Percentiles rank a stretch among this genome's conserved stretches.
Conservation (phyloP, 2,797 vertebrate genomes). For the Melanotaenia maccullochi region DNA sequence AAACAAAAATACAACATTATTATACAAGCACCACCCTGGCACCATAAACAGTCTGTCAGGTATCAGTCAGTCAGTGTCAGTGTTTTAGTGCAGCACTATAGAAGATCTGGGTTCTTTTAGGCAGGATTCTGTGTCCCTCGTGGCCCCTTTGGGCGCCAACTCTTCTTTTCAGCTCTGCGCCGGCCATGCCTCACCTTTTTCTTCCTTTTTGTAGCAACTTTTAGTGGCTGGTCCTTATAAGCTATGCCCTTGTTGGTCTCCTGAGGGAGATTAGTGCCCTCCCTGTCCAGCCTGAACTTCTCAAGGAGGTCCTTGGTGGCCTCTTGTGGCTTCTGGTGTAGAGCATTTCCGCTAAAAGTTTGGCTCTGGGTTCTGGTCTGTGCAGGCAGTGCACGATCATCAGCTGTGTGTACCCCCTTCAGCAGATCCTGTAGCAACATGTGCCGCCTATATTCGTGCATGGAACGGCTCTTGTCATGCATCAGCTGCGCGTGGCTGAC, state of each 20-base stretch:
- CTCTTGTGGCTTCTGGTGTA: conserved; percentile 87
- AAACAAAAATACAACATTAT: conserved; percentile 60
- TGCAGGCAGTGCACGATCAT: conserved; percentile 81
- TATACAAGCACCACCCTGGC: conserved; percentile 60
- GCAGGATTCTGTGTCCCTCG: conserved; percentile 42
- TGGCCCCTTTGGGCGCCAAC: conserved; percentile 74
- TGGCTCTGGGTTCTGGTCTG: conserved; percentile 77
- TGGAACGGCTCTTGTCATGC: conserved; percentile 93
- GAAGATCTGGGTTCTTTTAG: conserved; percentile 36
- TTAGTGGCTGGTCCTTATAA: conserved; percentile 90
- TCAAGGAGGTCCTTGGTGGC: conserved; percentile 90
- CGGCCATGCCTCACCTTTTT: conserved; percentile 90
- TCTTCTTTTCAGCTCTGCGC: conserved; percentile 91
- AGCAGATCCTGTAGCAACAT: conserved; percentile 92
- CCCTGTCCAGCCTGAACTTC: conserved; percentile 82
- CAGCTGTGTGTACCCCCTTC: conserved; percentile 92
- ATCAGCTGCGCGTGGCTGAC: conserved; percentile 90
- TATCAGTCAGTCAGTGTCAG: conserved; percentile 52
- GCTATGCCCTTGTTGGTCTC: conserved; percentile 94
- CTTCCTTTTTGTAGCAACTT: conserved; percentile 90
- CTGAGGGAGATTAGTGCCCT: conserved; percentile 87
- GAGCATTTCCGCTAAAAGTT: conserved; percentile 69
- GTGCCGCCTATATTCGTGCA: conserved; percentile 90
- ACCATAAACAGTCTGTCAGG: conserved; percentile 50
- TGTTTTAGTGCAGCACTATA: conserved; percentile 63